Evolutionary conservation across 1,140 invertebrate species (phyloP).

Genomic region (Geopemphigus sp.): DNA sequence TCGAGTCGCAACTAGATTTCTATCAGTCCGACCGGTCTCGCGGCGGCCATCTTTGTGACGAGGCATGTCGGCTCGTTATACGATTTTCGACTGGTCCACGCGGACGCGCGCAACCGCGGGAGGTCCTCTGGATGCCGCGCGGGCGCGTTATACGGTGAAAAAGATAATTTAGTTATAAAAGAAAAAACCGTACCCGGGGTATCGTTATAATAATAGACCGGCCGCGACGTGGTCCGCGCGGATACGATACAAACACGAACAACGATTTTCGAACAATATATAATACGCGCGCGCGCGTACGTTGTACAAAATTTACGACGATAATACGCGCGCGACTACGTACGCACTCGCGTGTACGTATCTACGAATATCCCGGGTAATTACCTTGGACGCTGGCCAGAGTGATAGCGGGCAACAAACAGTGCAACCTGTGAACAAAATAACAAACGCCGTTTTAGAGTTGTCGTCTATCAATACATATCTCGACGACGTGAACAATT

Average conservation of each 20-base stretch:
- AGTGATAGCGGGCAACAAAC: conserved; percentile 51
- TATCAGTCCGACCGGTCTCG: conserved; percentile 16
- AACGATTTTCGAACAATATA: too few relatives aligned
- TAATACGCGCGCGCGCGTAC: too few relatives aligned
- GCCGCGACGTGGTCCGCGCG: too few relatives aligned
- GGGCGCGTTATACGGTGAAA: not conserved
- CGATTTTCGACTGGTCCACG: conserved; percentile 40
- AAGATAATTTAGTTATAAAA: too few relatives aligned
- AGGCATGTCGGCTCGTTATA: conserved; percentile 23
- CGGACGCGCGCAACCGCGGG: conserved; percentile 13
- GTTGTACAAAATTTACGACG: too few relatives aligned
- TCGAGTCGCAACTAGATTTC: conserved; percentile 16
- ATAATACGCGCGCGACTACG: too few relatives aligned
- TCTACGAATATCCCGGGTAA: not conserved
- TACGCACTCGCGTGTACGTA: too few relatives aligned
- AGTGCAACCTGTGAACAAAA: conserved; percentile 49
- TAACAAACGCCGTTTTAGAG: not conserved
- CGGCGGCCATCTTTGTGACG: conserved; percentile 32
- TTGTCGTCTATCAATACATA: too few relatives aligned
- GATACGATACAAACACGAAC: too few relatives aligned
- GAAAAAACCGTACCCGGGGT: too few relatives aligned
- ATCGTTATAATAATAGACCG: too few relatives aligned
- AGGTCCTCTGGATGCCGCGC: conserved; percentile 21
- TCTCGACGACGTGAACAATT: too few relatives aligned
- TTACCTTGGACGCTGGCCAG: conserved; percentile 52